These are phyloP conservation scores for Patiria pectinifera DNA, from an alignment of 53 echinoderm and acorn worm species.

Conservation along the genomic window DNA sequence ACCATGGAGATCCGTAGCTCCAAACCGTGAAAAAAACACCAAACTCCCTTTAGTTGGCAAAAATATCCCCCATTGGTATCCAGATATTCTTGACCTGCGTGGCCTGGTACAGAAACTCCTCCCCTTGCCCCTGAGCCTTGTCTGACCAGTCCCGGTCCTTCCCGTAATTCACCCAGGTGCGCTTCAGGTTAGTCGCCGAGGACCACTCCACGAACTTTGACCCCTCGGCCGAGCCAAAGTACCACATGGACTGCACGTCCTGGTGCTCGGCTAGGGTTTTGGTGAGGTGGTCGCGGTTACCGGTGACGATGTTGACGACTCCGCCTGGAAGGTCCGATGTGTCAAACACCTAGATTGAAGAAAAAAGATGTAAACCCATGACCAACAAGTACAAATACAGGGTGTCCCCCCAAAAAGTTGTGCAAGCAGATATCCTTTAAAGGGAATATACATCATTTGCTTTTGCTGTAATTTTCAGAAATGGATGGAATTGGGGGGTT, in stretches of 20 bases:
- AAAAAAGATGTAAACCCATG: too few relatives aligned
- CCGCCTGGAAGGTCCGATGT: slow-evolving; percentile 98
- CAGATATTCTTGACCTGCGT: slow-evolving; percentile 96
- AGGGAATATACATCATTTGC: too few relatives aligned
- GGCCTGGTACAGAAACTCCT: slow-evolving; percentile 95
- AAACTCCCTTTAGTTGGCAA: slow-evolving; percentile 73
- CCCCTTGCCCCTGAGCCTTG: slow-evolving; percentile 87
- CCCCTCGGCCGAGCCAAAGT: slow-evolving; percentile 89
- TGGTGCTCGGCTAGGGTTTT: slow-evolving; percentile 96
- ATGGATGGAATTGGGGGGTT: too few relatives aligned
- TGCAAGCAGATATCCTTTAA: too few relatives aligned
- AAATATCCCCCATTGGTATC: slow-evolving; percentile 99
- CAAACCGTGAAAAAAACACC: too few relatives aligned
- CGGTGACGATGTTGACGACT: slow-evolving; percentile 97
- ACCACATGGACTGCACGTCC: slow-evolving; percentile 97
- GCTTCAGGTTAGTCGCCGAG: slow-evolving; percentile 91
- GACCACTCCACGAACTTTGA: slow-evolving; percentile 97
- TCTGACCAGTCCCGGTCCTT: slow-evolving; percentile 84
- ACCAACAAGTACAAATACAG: too few relatives aligned
- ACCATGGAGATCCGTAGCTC: too few relatives aligned
- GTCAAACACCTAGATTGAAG: slow-evolving; percentile 86
- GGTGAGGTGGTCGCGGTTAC: slow-evolving; percentile 83
- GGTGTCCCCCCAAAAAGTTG: too few relatives aligned
- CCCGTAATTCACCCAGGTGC: slow-evolving; percentile 98
- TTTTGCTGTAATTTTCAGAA: too few relatives aligned